Evolutionary conservation across 2,113 vertebrate species (phyloP).

Genomic region (Oncorhynchus keta): DNA sequence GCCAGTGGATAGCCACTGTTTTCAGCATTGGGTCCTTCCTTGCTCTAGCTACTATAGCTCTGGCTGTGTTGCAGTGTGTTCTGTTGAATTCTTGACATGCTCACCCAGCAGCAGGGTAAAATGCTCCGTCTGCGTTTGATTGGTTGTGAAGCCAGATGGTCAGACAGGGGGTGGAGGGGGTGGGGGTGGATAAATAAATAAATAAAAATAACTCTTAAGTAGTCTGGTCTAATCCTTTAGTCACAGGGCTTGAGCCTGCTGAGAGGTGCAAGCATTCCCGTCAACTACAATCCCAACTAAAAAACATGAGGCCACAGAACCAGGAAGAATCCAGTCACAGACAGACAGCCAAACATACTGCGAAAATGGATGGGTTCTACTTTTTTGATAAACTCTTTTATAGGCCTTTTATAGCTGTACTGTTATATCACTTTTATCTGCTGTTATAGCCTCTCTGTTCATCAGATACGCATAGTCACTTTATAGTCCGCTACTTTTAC

Average conservation of each 20-base stretch:
- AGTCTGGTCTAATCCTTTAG: constrained; percentile 9
- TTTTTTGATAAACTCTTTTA: too few relatives aligned
- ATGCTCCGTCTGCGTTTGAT: constrained; percentile 2
- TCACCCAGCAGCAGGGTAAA: not conserved
- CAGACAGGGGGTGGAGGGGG: not conserved
- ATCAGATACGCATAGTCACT: too few relatives aligned
- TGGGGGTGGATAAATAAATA: not conserved
- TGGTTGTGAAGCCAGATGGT: constrained; percentile 44
- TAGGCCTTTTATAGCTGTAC: too few relatives aligned
- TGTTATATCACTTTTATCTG: too few relatives aligned
- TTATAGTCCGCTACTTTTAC: too few relatives aligned
- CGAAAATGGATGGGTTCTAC: not conserved
- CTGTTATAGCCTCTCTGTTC: too few relatives aligned
- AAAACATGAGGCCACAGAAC: not conserved
- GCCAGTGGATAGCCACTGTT: too few relatives aligned
- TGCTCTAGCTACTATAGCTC: not conserved
- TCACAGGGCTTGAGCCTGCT: constrained; percentile 12
- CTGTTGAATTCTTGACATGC: not conserved
- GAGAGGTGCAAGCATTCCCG: not conserved
- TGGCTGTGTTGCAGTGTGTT: not conserved
- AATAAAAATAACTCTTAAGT: too few relatives aligned
- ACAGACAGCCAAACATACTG: not conserved
- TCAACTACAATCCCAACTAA: not conserved
- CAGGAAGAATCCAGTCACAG: not conserved
- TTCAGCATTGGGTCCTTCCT: not conserved